Conservation (phyloP, 1,140 invertebrate genomes). For the Tetramorium simillimum region DNA sequence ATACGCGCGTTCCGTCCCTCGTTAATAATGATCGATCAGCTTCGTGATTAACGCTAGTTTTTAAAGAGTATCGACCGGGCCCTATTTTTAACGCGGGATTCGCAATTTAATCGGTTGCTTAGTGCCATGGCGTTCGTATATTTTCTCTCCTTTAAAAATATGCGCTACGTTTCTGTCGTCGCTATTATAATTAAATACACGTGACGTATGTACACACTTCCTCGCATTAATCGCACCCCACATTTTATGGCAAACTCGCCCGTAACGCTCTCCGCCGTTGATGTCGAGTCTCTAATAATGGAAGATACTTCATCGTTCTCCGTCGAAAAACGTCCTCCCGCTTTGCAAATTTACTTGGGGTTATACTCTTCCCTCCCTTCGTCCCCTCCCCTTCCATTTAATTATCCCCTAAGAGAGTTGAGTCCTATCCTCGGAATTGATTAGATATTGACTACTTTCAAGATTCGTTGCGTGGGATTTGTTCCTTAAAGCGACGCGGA, state of each 20-base stretch:
- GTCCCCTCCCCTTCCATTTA: conserved; percentile 22
- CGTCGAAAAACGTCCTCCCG: conserved; percentile 45
- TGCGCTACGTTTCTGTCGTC: conserved; percentile 71
- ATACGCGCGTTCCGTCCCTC: conserved; percentile 57
- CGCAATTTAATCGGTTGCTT: conserved; percentile 64
- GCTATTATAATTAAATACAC: conserved; percentile 70
- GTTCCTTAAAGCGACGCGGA: conserved; percentile 60
- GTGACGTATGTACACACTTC: conserved; percentile 66
- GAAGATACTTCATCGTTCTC: conserved; percentile 69
- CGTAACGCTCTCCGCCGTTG: conserved; percentile 50
- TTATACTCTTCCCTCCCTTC: conserved; percentile 20
- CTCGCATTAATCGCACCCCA: conserved; percentile 54
- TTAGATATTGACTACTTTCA: conserved; percentile 80
- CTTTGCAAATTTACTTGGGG: conserved; percentile 43
- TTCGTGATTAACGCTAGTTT: conserved; percentile 67
- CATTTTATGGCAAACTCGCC: conserved; percentile 57
- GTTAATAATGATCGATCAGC: conserved; percentile 65
- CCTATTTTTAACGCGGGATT: conserved; percentile 70
- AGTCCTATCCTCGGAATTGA: conserved; percentile 71
- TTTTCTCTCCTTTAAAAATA: conserved; percentile 73
- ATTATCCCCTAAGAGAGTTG: conserved; percentile 44
- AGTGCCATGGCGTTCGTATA: conserved; percentile 67
- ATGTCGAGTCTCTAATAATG: conserved; percentile 65
- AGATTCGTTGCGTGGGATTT: conserved; percentile 79
- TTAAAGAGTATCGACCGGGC: conserved; percentile 66